Percentiles rank a stretch among this genome's conserved stretches.
Evolutionary conservation across 2,888 invertebrate genomes (phyloP).

Genomic region (Perizoma affinitatum): DNA sequence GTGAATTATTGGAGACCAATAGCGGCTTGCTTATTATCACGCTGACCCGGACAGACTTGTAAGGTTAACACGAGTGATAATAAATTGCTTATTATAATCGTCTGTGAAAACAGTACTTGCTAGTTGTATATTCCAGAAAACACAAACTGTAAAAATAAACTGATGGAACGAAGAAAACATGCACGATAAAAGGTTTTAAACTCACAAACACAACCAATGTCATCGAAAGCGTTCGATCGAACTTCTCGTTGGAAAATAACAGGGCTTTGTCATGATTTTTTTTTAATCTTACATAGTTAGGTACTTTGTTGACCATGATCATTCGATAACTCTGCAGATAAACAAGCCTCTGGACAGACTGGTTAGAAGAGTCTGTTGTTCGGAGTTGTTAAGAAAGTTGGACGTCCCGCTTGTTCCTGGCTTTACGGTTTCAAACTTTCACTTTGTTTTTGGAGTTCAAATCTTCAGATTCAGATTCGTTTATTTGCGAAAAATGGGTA

Average conservation of each 20-base stretch:
- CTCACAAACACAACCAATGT: not conserved
- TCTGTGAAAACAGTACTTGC: slow-evolving; percentile 6
- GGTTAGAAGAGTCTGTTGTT: slow-evolving; percentile 22
- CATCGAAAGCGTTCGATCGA: not conserved
- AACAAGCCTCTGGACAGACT: slow-evolving; percentile 20
- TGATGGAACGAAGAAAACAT: not conserved
- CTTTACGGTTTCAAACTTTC: not conserved
- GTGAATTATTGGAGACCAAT: slow-evolving; percentile 23
- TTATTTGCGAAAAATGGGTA: too few relatives aligned
- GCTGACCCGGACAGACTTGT: slow-evolving; percentile 46
- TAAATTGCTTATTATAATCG: slow-evolving; percentile 24
- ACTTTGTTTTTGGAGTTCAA: too few relatives aligned
- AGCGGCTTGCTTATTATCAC: slow-evolving; percentile 32
- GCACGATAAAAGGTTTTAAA: not conserved
- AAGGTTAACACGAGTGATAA: slow-evolving; percentile 39
- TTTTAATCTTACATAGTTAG: not conserved
- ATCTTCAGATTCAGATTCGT: too few relatives aligned
- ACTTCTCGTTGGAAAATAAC: slow-evolving; percentile 4
- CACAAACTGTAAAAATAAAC: not conserved
- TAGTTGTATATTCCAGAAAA: slow-evolving; percentile 1
- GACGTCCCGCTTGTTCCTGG: slow-evolving; percentile 18
- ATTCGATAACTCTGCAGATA: slow-evolving; percentile 3
- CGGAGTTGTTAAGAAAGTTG: slow-evolving; percentile 23
- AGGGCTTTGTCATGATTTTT: not conserved
- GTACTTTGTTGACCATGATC: slow-evolving; percentile 4